Evolutionary conservation across 2,113 vertebrate genomes (phyloP), one percentile per base, ranked within the genome.

Genomic region (Notiomystis cincta): DNA sequence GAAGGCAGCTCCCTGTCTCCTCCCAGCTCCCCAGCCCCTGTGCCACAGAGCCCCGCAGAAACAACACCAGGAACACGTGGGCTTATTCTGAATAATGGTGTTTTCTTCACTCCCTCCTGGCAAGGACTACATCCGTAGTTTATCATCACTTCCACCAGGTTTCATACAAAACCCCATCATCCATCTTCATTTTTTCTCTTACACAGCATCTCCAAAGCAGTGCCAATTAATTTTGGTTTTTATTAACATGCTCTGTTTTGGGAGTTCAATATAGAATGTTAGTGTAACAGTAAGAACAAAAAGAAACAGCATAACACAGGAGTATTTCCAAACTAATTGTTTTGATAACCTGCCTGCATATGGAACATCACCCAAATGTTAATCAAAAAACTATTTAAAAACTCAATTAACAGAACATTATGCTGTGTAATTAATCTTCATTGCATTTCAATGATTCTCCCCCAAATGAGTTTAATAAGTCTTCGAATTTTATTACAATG

Each of bases 351-450:
- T 96, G 86, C 81, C 91, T 89, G 96, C 85, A 76, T 73, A 75
- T 47, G 85, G 97, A 97, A 94, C 92, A 83, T 91, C 91, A 96
- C 90, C 95, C 88, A 96, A 97, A 98, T 91, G 97, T 96, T 98
- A 98, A 98, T 98, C 96, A 98, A 98, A 98, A 98, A 98, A 98
- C 97, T 98, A 97, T 97, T 98, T 98, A 97, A 98, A 98, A 98
- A 98, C 97, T 98, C 97, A 98, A 98, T 98, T 98, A 98, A 97
- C 83, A 97, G 95, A 98, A 97, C 92, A 98, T 97, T 97, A 98
- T 91, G 87, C 97, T 97, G 95, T 90, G 97, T 97, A 98, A 98
- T 98, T 98, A 98, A 98, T 98, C 98, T 98, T 98, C 97, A 98
- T 98, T 97, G 97, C 93, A 96, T 97, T 98, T 96, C 96, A 97